These are phyloP conservation scores for Pseudococcus viburni DNA, from an alignment of 2,888 invertebrate genomes.

Conservation along the genomic window DNA sequence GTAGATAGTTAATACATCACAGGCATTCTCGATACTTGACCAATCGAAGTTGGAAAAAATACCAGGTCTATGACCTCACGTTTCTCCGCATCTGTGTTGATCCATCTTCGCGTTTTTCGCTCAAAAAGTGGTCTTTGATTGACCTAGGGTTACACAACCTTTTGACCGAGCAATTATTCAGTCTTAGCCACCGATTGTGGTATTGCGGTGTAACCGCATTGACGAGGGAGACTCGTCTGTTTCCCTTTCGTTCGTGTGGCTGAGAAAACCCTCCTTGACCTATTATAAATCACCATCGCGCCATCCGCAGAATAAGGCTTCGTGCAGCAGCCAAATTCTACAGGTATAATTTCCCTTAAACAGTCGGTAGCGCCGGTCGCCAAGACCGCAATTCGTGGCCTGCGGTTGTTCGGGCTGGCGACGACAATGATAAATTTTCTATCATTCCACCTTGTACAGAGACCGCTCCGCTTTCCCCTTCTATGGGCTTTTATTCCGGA, in stretches of 20 bases:
- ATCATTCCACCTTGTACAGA: constrained; percentile 10
- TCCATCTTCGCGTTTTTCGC: not conserved
- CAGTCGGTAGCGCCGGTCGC: not conserved
- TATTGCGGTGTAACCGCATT: not conserved
- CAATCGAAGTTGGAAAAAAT: not conserved
- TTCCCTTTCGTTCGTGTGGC: not conserved
- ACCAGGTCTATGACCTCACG: constrained; percentile 8
- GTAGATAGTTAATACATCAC: constrained; percentile 5
- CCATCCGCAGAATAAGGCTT: not conserved
- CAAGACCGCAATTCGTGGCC: constrained; percentile 20
- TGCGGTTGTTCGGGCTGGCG: constrained; percentile 1
- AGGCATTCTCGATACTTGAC: not conserved
- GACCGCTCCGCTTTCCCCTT: not conserved
- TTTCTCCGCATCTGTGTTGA: not conserved
- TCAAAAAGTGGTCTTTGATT: not conserved
- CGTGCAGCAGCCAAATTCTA: not conserved
- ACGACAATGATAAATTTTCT: constrained; percentile 23
- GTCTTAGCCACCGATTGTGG: not conserved
- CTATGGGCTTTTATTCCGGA: not conserved
- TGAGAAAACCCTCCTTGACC: not conserved
- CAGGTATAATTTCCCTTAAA: constrained; percentile 18
- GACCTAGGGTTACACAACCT: constrained; percentile 10
- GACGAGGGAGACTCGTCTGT: not conserved
- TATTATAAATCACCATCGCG: not conserved
- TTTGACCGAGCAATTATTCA: not conserved